Conservation (phyloP, 2,888 invertebrate species). For the Chouioia cunea region DNA sequence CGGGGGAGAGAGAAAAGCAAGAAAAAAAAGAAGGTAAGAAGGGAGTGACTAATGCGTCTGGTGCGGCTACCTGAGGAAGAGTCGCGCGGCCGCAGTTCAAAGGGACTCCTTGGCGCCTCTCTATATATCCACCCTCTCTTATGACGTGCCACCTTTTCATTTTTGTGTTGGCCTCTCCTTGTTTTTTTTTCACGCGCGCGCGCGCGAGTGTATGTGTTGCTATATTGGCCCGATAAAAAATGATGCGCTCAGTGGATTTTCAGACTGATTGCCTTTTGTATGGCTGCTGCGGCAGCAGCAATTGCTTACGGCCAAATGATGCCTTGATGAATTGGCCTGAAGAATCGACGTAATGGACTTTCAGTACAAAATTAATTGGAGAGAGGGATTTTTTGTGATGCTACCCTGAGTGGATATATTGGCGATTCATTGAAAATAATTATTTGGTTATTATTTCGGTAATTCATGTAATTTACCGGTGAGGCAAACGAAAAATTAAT, state of each 20-base stretch:
- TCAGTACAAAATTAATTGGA: no score
- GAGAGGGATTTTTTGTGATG: no score
- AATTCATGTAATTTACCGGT: background rate
- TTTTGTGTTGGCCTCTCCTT: background rate
- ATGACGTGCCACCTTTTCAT: slow-evolving; percentile 29
- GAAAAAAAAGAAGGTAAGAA: slow-evolving; percentile 51
- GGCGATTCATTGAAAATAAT: no score
- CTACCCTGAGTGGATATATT: no score
- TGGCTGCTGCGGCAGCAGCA: slow-evolving; percentile 40
- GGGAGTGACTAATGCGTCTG: slow-evolving; percentile 68
- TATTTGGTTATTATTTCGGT: no score
- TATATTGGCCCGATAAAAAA: background rate
- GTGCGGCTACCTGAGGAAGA: slow-evolving; percentile 65
- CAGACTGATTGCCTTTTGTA: slow-evolving; percentile 9
- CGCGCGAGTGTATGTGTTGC: background rate
- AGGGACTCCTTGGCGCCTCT: slow-evolving; percentile 66
- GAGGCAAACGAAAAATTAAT: background rate
- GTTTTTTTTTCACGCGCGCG: background rate
- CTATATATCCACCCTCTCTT: slow-evolving; percentile 51
- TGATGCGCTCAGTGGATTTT: slow-evolving; percentile 7
- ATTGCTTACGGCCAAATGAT: slow-evolving; percentile 41
- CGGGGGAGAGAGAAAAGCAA: slow-evolving; percentile 29
- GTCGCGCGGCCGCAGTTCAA: slow-evolving; percentile 64
- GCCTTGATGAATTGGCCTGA: no score
- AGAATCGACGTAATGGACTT: no score